These are phyloP conservation scores for Drosophila setifemur DNA, from an alignment of 1,140 invertebrate species.

Conservation along the genomic window DNA sequence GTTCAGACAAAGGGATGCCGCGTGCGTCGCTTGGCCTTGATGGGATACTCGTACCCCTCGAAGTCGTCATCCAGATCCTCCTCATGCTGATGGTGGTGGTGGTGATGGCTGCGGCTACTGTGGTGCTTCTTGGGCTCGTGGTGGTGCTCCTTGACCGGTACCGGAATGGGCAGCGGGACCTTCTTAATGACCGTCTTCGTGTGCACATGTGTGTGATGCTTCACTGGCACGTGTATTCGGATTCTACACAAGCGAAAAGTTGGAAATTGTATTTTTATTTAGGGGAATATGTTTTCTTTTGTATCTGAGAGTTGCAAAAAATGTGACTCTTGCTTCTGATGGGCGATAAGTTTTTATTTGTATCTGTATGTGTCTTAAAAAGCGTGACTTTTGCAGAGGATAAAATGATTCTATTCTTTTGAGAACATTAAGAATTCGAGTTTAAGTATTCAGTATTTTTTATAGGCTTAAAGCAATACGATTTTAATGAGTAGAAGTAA, in stretches of 20 bases:
- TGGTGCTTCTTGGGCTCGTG: constrained; percentile 74
- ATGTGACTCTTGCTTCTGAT: no score
- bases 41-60: constrained; percentile 80
- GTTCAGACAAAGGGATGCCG: constrained; percentile 77
- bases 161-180: constrained; percentile 78
- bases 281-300: not conserved
- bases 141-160: constrained; percentile 77
- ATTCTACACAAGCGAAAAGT: constrained; percentile 46
- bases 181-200: constrained; percentile 81
- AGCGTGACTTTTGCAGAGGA: no score
- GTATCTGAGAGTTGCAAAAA: no score
- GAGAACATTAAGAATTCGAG: no score
- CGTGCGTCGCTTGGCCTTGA: constrained; percentile 74
- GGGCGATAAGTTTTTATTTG: no score
- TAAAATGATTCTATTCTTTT: no score
- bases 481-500: no score
- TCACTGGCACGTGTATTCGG: constrained; percentile 80
- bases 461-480: no score
- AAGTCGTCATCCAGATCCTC: constrained; percentile 76
- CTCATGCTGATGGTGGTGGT: constrained; percentile 66
- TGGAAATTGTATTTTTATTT: not conserved
- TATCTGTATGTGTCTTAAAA: no score
- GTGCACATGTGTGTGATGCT: constrained; percentile 81
- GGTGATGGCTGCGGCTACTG: constrained; percentile 63
- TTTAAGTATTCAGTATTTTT: no score